Evolutionary conservation across 2,888 invertebrate species (phyloP), one percentile per base, ranked within the genome.

Genomic region (Machimus atricapillus): DNA sequence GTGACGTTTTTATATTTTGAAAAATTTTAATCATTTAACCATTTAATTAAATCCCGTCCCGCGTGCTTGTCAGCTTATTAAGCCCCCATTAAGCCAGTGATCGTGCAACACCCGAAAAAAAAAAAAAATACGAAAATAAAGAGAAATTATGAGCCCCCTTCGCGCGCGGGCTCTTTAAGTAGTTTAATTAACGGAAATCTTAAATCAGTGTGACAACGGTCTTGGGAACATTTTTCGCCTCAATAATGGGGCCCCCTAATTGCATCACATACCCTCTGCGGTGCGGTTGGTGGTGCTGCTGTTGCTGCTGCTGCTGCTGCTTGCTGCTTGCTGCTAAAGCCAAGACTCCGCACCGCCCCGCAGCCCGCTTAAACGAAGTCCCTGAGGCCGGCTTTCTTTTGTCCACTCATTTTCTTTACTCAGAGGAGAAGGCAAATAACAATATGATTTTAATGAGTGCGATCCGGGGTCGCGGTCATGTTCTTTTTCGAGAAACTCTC

Each of bases 131-230:
- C 19, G 7, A 56, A 19, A 12, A 66, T 34, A 0, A 34, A 34
- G 34, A 34, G 34, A 23, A 19, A 23, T 66, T 19, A 66, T 66
- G 27, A 66, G 66, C 14, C 23, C 66, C 43, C 43, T 46, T 46
- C 16, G 43, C 66, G 52, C 52, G 52, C 52, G n/a, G 52, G 14
- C 27, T 66, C 66, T 66, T 56, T 19, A 23, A 23, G 66, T 66
- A 66, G 66, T 66, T 85, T 87, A 87, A 87, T 87, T 87, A 85
- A 87, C 87, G 87, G 87, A 87, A 85, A 87, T 87, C 87, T 87
- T 87, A 87, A 87, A 87, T 87, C 87, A 87, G 87, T 87, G 87
- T 87, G 66, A 66, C 66, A 66, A 66, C 66, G 66, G 66, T 66
- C 66, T 66, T 66, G 66, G 66, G 66, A 66, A 66, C 66, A 66